Percentiles rank a stretch among this genome's conserved stretches.
These are phyloP conservation scores for Catagonus wagneri DNA, from an alignment of 2,113 vertebrate species.

Conservation along the genomic window DNA sequence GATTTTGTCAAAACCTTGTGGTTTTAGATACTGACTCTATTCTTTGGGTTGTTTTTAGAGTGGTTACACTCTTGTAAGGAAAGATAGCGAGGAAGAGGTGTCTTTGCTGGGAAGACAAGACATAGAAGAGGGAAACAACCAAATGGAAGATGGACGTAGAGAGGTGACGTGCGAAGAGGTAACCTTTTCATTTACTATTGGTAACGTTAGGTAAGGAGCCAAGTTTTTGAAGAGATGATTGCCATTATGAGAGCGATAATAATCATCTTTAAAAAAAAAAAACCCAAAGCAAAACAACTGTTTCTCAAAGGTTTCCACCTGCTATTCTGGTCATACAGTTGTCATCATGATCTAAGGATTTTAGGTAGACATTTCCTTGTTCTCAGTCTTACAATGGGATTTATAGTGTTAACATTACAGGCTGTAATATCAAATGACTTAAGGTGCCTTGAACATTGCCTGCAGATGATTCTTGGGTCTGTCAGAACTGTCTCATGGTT, in stretches of 20 bases:
- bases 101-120: conserved; percentile 91
- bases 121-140: conserved; percentile 91
- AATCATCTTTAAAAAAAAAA: background rate
- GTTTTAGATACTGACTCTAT: background rate
- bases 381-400: background rate
- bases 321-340: background rate
- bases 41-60: conserved; percentile 85
- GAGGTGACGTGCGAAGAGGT: conserved; percentile 92
- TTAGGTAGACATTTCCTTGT: too few species aligned
- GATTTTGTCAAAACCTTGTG: background rate
- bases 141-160: conserved; percentile 86
- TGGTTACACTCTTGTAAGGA: conserved; percentile 95
- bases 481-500: background rate
- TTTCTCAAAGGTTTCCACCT: background rate
- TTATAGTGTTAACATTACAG: accelerated
- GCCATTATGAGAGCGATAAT: background rate
- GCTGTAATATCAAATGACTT: background rate
- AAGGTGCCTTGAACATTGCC: background rate
- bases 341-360: background rate
- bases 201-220: too few species aligned
- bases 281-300: accelerated
- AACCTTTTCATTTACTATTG: background rate
- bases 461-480: background rate
- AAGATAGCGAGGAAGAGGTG: conserved; percentile 95
- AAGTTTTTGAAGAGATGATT: background rate